Evolutionary conservation across 2,797 vertebrate genomes (phyloP).

Genomic region (Antrozous pallidus): DNA sequence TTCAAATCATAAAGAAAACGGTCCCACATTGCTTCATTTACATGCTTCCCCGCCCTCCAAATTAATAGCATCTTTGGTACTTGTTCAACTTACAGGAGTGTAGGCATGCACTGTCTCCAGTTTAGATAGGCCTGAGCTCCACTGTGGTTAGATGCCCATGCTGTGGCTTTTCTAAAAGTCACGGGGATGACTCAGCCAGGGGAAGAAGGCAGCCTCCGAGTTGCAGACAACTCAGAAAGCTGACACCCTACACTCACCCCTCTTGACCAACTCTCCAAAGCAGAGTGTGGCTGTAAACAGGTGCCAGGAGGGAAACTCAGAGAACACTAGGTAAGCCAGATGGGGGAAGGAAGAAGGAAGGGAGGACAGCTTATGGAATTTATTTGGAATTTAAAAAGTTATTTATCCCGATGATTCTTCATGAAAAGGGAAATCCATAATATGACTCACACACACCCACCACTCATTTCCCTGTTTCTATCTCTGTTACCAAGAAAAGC

Average conservation of each 20-base stretch:
- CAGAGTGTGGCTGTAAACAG: neutral
- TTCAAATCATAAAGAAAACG: neutral
- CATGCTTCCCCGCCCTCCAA: neutral
- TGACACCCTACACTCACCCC: too few relatives aligned
- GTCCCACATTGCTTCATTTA: neutral
- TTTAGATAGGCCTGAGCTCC: too few relatives aligned
- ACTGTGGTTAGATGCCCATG: neutral
- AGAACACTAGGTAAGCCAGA: too few relatives aligned
- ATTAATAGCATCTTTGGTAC: neutral
- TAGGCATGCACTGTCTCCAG: neutral
- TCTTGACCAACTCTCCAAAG: neutral
- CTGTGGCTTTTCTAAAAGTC: neutral
- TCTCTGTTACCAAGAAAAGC: neutral
- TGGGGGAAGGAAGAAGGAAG: neutral
- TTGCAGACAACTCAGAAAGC: neutral
- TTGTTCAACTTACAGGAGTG: neutral
- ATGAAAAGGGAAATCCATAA: constrained; percentile 31
- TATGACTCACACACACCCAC: neutral
- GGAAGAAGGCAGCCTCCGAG: neutral
- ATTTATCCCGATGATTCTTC: neutral
- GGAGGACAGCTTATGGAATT: neutral
- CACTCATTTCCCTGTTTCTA: neutral
- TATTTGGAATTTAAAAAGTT: neutral
- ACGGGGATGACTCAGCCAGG: too few relatives aligned
- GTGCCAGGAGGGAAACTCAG: neutral